Conservation (phyloP, 2,888 invertebrate species). For the Ophion obscuratus region DNA sequence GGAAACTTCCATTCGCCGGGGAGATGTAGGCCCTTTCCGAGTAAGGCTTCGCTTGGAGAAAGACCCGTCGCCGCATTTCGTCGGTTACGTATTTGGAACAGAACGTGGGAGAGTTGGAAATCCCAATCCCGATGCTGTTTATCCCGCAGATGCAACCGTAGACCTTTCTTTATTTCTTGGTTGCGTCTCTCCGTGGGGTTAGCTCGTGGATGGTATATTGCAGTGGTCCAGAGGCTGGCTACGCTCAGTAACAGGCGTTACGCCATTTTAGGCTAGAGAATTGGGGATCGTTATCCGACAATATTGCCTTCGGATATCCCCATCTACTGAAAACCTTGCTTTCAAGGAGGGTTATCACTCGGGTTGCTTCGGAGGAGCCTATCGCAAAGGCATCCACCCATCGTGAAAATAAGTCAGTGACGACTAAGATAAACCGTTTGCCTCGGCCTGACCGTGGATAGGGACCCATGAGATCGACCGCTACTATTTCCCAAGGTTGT, state of each 20-base stretch:
- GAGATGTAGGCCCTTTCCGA: background rate
- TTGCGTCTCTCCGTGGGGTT: background rate
- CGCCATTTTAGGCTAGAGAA: background rate
- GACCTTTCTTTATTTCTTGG: background rate
- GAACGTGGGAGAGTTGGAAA: background rate
- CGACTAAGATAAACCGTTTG: background rate
- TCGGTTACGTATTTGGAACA: background rate
- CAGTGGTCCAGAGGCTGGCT: background rate
- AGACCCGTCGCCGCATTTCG: background rate
- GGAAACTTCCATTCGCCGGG: conserved; percentile 3
- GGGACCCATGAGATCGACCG: conserved; percentile 16
- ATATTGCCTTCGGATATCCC: background rate
- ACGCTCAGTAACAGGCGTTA: background rate
- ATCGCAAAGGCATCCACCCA: conserved; percentile 11
- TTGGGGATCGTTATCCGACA: background rate
- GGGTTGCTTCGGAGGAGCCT: conserved; percentile 1
- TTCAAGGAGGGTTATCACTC: background rate
- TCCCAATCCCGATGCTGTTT: background rate
- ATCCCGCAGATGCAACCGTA: background rate
- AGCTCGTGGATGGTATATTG: background rate
- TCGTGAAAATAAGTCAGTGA: conserved; percentile 19
- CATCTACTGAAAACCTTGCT: background rate
- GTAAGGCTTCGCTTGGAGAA: background rate
- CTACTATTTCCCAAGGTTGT: background rate
- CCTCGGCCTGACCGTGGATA: background rate